Percentiles rank a stretch among this genome's conserved stretches.
Evolutionary conservation across 2,888 invertebrate species (phyloP).

Genomic region (Caenorhabditis panamensis): DNA sequence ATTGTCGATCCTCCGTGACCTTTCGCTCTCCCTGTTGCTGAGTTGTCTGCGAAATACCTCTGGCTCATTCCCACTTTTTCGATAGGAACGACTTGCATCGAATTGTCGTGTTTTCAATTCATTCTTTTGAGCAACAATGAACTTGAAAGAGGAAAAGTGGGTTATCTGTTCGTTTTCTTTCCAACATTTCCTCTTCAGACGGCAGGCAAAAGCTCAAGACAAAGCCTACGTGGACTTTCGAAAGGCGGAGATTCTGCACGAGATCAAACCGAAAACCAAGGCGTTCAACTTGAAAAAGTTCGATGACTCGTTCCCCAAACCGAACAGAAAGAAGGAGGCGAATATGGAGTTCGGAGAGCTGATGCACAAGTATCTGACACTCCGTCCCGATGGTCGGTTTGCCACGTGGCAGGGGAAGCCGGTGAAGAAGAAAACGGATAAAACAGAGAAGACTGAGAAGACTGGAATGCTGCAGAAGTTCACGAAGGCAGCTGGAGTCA

Average conservation of each 20-base stretch:
- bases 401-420: constrained; percentile 61
- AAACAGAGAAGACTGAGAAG: neutral
- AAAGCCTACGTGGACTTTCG: constrained; percentile 55
- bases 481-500: constrained; percentile 21
- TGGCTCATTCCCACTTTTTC: too few relatives aligned
- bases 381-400: constrained; percentile 57
- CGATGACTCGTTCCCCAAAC: constrained; percentile 48
- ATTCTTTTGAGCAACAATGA: constrained; percentile 1
- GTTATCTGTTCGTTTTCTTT: neutral
- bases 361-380: constrained; percentile 53
- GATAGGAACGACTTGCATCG: too few relatives aligned
- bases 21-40: too few relatives aligned
- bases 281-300: constrained; percentile 56
- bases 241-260: constrained; percentile 44
- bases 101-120: neutral
- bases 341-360: constrained; percentile 56
- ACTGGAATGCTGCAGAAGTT: constrained; percentile 34
- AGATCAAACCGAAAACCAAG: constrained; percentile 52
- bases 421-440: constrained; percentile 31
- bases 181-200: constrained; percentile 21
- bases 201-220: constrained; percentile 56
- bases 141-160: constrained; percentile 33
- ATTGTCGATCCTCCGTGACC: too few relatives aligned
- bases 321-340: constrained; percentile 22
- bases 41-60: too few relatives aligned